These are phyloP conservation scores for Chaetorhynchus papuensis DNA, from an alignment of 2,113 vertebrate genomes.

Conservation along the genomic window DNA sequence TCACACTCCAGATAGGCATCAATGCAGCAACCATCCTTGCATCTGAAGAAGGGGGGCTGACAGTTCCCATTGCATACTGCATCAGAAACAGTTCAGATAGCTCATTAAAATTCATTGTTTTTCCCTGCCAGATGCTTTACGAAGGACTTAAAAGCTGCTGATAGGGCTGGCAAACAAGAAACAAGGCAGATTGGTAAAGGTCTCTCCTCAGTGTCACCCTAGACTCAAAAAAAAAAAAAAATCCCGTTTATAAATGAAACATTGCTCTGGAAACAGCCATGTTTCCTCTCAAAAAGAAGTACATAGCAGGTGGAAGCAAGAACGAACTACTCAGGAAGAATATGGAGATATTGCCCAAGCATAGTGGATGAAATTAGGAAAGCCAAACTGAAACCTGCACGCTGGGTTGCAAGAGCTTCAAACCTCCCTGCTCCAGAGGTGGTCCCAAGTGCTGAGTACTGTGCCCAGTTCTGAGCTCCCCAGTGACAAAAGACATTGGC, in stretches of 20 bases:
- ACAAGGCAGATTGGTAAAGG: background rate
- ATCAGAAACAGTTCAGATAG: slow-evolving; percentile 31
- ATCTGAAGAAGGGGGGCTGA: slow-evolving; percentile 75
- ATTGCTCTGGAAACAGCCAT: background rate
- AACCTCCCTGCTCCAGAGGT: background rate
- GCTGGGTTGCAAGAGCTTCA: background rate
- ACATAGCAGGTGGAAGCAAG: background rate
- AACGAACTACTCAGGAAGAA: background rate
- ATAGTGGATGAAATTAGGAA: background rate
- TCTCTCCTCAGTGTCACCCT: background rate
- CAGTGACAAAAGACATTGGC: background rate
- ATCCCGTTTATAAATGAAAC: background rate
- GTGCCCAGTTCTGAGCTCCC: background rate
- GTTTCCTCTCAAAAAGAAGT: background rate
- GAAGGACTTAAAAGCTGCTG: background rate
- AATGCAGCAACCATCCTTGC: slow-evolving; percentile 87
- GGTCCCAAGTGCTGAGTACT: background rate
- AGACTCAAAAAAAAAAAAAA: background rate
- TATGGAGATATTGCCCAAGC: background rate
- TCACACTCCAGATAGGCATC: slow-evolving; percentile 87
- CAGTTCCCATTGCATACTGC: slow-evolving; percentile 78
- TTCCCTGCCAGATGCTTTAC: background rate
- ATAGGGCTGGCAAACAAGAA: background rate
- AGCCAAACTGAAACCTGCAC: background rate
- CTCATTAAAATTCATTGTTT: background rate